Evolutionary conservation across 2,113 vertebrate genomes (phyloP), one percentile per base, ranked within the genome.

Genomic region (Aptenodytes patagonicus): DNA sequence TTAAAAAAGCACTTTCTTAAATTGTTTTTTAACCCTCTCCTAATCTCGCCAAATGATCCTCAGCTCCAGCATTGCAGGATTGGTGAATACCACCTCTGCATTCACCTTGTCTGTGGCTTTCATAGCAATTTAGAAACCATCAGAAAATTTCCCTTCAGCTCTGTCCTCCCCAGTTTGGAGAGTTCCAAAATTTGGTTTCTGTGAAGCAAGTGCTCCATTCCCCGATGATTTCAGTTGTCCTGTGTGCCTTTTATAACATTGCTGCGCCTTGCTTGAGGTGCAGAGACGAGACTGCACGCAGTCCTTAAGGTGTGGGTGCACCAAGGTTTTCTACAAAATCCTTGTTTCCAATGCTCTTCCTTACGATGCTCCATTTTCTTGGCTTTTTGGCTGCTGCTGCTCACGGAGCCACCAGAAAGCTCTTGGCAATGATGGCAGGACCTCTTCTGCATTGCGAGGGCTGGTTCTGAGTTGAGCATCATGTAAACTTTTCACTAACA

Each of bases 351-450:
- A 3, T 2, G 12, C 34, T 5, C 5, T 36, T 52, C 51, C 14
- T 77, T 57, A 25, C 0, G 0, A 7, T 5, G 10, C 25, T 80
- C 31, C 10, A 32, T 8, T 2, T 28, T 78, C 44, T 19, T 55
- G 60, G 28, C 17, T 28, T 52, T 90, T 65, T 25, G 38, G n/a
- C 46, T 61, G 31, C 62, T 11, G 12, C 66, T 76, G 70, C 61
- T 46, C 1, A 0, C 1, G 3, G 16, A 61, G 58, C 34, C 40
- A 7, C 22, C 58, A 24, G 46, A 42, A 76, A 36, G 8, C 24
- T 65, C 54, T 73, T 0, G 0, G 18, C 58, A 24, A 1, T 5
- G n/a, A 6, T 1, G 55, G 51, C 0, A 0, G 46, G 34, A 66
- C 10, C n/a, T 79, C 32, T 36, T 62, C 55, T 16, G 22, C 38